A percentile compares a stretch with the other conserved stretches of the same genome.
Conservation (phyloP, 2,797 vertebrate species). For the Halcyon smyrnensis region DNA sequence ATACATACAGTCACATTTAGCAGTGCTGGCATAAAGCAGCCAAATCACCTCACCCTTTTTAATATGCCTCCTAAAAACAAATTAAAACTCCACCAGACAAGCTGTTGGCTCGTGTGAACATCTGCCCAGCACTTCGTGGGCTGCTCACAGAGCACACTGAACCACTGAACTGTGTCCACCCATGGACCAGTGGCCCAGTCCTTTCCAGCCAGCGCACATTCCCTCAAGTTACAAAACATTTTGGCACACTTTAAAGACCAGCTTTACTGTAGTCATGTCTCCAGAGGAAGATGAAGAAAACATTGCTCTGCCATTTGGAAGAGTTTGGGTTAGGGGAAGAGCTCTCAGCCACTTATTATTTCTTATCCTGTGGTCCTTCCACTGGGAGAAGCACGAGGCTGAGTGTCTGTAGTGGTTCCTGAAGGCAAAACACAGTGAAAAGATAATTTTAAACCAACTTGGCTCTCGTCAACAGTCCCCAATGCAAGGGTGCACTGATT, state of each 20-base stretch:
- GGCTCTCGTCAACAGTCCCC: not conserved
- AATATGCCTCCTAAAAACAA: conserved; percentile 26
- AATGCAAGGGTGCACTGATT: conserved; percentile 15
- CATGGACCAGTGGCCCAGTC: accelerated
- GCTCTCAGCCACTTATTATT: not conserved
- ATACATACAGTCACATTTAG: not conserved
- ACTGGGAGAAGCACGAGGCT: not conserved
- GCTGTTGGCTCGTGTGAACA: not conserved
- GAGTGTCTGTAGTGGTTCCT: not conserved
- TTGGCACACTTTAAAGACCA: not conserved
- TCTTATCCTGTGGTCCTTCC: not conserved
- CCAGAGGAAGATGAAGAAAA: not conserved
- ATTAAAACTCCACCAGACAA: conserved; percentile 22
- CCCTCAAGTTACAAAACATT: not conserved
- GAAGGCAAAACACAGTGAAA: not conserved
- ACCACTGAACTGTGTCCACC: not conserved
- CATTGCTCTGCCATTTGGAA: not conserved
- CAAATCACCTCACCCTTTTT: not conserved
- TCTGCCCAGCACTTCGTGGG: not conserved
- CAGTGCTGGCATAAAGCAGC: not conserved
- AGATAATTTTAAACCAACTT: not conserved
- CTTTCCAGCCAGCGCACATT: not conserved
- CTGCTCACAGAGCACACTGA: not conserved
- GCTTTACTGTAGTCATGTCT: accelerated
- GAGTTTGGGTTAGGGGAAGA: not conserved